Evolutionary conservation across 2,888 invertebrate species (phyloP), one percentile per base, ranked within the genome.

Genomic region (Cylloceria caligata): DNA sequence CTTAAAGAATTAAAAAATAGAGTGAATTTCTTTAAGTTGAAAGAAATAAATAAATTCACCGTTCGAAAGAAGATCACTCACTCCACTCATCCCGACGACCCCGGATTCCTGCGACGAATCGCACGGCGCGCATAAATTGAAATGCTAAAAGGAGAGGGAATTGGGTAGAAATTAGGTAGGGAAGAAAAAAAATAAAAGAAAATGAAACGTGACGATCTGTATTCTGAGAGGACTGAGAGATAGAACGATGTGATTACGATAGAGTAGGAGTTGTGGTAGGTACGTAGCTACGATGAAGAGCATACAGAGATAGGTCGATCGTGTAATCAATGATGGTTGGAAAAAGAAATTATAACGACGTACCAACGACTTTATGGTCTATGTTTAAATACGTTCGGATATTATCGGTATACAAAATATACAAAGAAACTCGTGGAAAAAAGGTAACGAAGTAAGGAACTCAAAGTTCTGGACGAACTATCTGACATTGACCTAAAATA

Each of bases 151-250:
- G 90, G 89, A 83, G 77, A 81, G 62, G 91, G 89, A 91, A 91
- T 91, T 89, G 90, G 90, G 89, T 88, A 90, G 89, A 87, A 91
- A 91, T 91, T 91, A 88, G 89, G 89, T 88, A 88, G 88, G 88
- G 87, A 76, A 34, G 65, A 74, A 60, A 69, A 78, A 83, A 49
- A 68, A 76, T 74, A 60, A 67, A 60, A 27, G 72, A 69, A 78
- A 80, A 73, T 81, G 83, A 86, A 86, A 86, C 86, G 85, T 86
- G 88, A 87, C 86, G 87, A 82, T 81, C 73, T 77, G 73, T 73
- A 76, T 69, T 65, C 64, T 49, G 69, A 69, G 71, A 55, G 68
- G 67, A 24, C 57, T 16, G 30, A 57, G 39, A 64, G 65, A 75
- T 69, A 75, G 75, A 80, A 71, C 80, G 73, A 71, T 73, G 80